These are phyloP conservation scores for Lagopus muta DNA, from an alignment of 2,113 vertebrate genomes.

Conservation along the genomic window DNA sequence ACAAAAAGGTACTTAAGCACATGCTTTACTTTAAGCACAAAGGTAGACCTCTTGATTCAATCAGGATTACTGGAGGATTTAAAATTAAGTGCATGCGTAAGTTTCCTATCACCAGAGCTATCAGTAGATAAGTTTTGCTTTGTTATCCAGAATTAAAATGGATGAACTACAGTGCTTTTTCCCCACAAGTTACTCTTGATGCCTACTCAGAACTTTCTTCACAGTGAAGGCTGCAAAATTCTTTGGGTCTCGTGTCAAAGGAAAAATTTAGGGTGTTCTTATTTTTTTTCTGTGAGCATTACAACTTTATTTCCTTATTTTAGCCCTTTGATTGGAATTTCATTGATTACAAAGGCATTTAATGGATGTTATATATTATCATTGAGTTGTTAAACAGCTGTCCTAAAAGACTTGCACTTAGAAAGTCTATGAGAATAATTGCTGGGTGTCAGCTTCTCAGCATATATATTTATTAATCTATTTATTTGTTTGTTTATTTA, in stretches of 20 bases:
- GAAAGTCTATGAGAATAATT: background rate
- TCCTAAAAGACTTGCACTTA: background rate
- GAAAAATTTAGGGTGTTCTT: background rate
- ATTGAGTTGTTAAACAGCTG: background rate
- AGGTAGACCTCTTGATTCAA: slow-evolving; percentile 39
- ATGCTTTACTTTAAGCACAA: slow-evolving; percentile 69
- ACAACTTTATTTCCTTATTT: background rate
- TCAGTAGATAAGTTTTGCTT: slow-evolving; percentile 27
- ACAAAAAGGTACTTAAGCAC: slow-evolving; percentile 68
- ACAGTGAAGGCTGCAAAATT: background rate
- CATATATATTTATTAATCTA: background rate
- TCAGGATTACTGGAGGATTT: slow-evolving; percentile 47
- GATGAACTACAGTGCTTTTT: background rate
- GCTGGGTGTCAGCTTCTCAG: background rate
- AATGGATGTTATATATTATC: background rate
- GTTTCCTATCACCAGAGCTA: background rate
- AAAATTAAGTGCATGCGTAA: slow-evolving; percentile 33
- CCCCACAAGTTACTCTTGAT: background rate
- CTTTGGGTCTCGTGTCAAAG: background rate
- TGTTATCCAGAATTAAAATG: slow-evolving; percentile 21
- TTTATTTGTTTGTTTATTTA: background rate
- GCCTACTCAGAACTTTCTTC: background rate
- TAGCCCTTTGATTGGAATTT: background rate
- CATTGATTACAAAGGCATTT: background rate
- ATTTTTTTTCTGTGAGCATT: background rate